A percentile compares a stretch with the other conserved stretches of the same genome.
Evolutionary conservation across 1,140 invertebrate genomes (phyloP).

Genomic region (Drosophila ohnishii): DNA sequence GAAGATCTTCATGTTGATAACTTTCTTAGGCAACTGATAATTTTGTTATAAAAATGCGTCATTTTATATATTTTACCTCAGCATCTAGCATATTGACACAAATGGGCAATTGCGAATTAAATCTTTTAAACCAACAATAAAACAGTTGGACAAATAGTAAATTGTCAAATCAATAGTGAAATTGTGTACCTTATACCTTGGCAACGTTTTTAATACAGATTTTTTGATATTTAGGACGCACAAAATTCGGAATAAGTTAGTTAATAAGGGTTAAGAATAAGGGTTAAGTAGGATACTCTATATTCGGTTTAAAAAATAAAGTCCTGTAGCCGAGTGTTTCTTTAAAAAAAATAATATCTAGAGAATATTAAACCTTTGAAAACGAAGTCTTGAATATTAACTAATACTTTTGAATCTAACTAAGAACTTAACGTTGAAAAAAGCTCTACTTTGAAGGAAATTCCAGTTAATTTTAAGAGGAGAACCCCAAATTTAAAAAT

Average conservation of each 20-base stretch:
- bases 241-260: not conserved
- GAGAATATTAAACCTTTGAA: too few relatives aligned
- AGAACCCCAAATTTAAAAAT: not conserved
- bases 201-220: not conserved
- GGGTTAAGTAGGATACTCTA: not conserved
- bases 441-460: not conserved
- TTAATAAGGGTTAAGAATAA: not conserved
- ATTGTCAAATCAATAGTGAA: too few relatives aligned
- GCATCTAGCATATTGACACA: not conserved
- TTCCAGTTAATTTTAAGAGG: not conserved
- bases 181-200: too few relatives aligned
- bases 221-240: not conserved
- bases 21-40: not conserved
- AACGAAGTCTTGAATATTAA: too few relatives aligned
- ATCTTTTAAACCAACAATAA: not conserved
- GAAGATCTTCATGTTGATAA: slow-evolving; percentile 14
- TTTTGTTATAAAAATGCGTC: not conserved
- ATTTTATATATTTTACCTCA: not conserved
- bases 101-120: not conserved
- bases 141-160: slow-evolving; percentile 1
- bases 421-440: too few relatives aligned
- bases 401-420: too few relatives aligned
- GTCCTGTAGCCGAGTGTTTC: too few relatives aligned
- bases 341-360: too few relatives aligned
- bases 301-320: too few relatives aligned